A percentile compares a stretch with the other conserved stretches of the same genome.
phyloP scores from a whole-genome alignment of 2,888 invertebrate genomes.

The Auanema sp. region DNA sequence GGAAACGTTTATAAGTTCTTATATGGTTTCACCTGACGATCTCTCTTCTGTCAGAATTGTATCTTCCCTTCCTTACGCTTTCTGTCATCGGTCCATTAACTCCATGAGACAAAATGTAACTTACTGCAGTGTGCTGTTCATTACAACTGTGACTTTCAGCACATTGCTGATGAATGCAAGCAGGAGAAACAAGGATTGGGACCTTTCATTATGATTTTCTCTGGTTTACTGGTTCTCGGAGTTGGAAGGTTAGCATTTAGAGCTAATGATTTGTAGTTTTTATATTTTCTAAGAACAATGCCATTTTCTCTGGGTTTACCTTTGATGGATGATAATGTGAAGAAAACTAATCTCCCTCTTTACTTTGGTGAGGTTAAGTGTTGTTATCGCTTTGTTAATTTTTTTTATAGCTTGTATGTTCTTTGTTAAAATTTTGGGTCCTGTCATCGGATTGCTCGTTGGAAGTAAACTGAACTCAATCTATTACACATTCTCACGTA shows the following conservation, averaged over 20 bases:
- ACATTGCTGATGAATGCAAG: constrained; percentile 35
- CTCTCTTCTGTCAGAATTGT: constrained; percentile 37
- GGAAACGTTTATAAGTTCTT: constrained; percentile 22
- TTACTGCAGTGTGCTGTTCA: background rate
- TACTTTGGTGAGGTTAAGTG: constrained; percentile 54
- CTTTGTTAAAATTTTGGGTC: constrained; percentile 63
- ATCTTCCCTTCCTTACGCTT: constrained; percentile 51
- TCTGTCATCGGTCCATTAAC: constrained; percentile 54
- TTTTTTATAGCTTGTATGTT: constrained; percentile 61
- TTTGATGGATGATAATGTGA: constrained; percentile 64
- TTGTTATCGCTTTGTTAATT: background rate
- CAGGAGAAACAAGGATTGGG: constrained; percentile 47
- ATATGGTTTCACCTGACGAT: constrained; percentile 24
- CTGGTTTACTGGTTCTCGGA: constrained; percentile 61
- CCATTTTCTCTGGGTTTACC: constrained; percentile 64
- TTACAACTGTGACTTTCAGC: constrained; percentile 22
- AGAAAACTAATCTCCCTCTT: constrained; percentile 59
- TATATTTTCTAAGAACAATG: constrained; percentile 54
- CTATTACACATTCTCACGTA: constrained; percentile 59
- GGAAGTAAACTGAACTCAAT: constrained; percentile 59
- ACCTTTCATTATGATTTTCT: constrained; percentile 62
- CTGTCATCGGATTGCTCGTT: constrained; percentile 60
- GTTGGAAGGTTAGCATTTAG: constrained; percentile 41
- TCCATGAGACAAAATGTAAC: constrained; percentile 32
- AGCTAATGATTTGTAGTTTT: background rate